Conservation (phyloP, 2,888 invertebrate species). For the Trissonchulus latispiculum region DNA sequence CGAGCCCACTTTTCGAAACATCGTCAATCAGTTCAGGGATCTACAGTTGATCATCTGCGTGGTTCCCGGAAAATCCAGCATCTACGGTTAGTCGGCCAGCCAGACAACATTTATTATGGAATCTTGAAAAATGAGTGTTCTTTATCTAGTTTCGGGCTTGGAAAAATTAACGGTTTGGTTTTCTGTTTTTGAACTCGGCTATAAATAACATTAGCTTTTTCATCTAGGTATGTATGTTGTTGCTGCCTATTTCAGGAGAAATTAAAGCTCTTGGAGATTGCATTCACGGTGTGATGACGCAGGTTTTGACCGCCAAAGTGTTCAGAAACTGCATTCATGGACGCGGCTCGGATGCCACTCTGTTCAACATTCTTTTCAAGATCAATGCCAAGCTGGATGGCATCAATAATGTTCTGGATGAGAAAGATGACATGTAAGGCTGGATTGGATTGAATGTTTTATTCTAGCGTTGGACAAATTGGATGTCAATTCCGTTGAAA, state of each 20-base stretch:
- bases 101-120: no score
- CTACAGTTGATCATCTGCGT: not conserved
- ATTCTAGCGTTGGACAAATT: no score
- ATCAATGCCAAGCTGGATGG: not conserved
- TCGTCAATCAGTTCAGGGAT: not conserved
- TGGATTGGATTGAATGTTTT: no score
- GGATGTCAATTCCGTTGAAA: no score
- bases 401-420: not conserved
- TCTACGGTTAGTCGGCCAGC: no score
- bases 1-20: not conserved
- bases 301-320: not conserved
- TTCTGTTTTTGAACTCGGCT: no score
- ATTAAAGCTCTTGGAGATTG: slow-evolving; percentile 4
- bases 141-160: no score
- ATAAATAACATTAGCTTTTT: no score
- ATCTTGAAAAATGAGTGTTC: no score
- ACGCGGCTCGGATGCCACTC: slow-evolving; percentile 1
- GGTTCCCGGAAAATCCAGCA: not conserved
- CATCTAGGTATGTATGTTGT: no score
- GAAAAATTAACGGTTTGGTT: no score
- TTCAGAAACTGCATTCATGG: not conserved
- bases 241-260: not conserved
- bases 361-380: not conserved
- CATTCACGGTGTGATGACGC: slow-evolving; percentile 11
- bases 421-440: no score